These are phyloP conservation scores for Tanaodytes sp. DNA, from an alignment of 2,888 invertebrate species.

Conservation along the genomic window DNA sequence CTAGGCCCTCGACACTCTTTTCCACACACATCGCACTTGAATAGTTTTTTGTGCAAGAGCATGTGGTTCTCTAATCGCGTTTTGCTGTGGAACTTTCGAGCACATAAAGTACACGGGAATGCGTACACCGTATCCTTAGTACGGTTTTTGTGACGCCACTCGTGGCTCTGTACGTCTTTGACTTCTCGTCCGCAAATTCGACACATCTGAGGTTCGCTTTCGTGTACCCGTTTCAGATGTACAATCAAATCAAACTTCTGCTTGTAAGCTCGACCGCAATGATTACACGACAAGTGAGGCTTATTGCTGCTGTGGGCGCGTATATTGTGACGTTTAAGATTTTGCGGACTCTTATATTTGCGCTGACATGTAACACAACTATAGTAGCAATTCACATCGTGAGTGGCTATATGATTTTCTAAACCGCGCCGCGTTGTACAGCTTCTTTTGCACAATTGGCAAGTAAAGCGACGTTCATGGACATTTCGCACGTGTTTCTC, in stretches of 20 bases:
- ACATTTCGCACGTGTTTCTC: constrained; percentile 53
- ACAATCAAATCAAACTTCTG: constrained; percentile 58
- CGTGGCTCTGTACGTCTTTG: constrained; percentile 61
- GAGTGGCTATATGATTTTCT: constrained; percentile 33
- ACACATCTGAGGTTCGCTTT: constrained; percentile 56
- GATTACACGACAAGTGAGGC: constrained; percentile 57
- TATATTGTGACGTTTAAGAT: constrained; percentile 51
- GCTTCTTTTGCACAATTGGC: constrained; percentile 53
- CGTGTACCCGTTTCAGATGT: constrained; percentile 57
- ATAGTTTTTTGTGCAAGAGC: constrained; percentile 57
- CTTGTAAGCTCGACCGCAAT: constrained; percentile 58
- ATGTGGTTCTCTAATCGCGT: constrained; percentile 61
- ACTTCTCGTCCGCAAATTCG: constrained; percentile 62
- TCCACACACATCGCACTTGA: constrained; percentile 59
- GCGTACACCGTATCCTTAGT: constrained; percentile 52
- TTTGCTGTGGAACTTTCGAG: constrained; percentile 60
- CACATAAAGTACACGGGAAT: constrained; percentile 59
- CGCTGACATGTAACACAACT: constrained; percentile 47
- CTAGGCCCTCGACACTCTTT: constrained; percentile 56
- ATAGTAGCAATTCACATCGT: constrained; percentile 16
- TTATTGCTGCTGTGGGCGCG: constrained; percentile 42
- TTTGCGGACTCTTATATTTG: constrained; percentile 46
- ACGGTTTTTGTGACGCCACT: constrained; percentile 61
- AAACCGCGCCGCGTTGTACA: constrained; percentile 53
- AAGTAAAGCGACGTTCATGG: constrained; percentile 55